Evolutionary conservation across 1,140 invertebrate species (phyloP), one percentile per base, ranked within the genome.

Genomic region (Aphidius gifuensis): DNA sequence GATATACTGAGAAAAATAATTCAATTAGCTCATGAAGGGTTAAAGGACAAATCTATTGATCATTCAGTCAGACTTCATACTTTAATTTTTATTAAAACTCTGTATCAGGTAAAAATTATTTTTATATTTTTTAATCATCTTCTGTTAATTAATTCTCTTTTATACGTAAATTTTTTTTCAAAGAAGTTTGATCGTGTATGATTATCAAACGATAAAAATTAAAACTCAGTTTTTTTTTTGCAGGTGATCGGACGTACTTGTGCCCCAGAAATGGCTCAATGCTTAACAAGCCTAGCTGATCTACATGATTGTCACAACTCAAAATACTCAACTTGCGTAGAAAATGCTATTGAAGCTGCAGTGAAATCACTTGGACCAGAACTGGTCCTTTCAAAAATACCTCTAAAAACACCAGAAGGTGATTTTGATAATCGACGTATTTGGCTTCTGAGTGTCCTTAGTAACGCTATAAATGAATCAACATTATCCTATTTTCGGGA

Each of bases 381-480:
- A 72, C 75, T 83, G 48, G 87, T 96, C 0, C 74, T 97, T 11
- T 80, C 84, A 44, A 83, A 86, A 11, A 87, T 96, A 66, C 91
- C 92, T 3, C 71, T 97, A 21, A 79, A 82, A 83, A 85, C 85
- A 62, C 76, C 75, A 6, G 78, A 83, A 4, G 83, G 80, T 39
- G 72, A 67, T 60, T 74, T 85, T 58, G 88, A 92, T 67, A 83
- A 96, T 57, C 88, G 92, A 32, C 80, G 92, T 60, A 93, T 90
- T 63, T 98, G 96, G 96, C 72, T 98, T 4, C 73, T 97, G 39
- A 92, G 93, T 3, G 83, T 97, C 1, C 75, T 98, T 40, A 88
- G 92, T 68, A 92, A 94, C 69, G 92, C 91, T 67, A 86, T 94
- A 7, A 84, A 82, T 23, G 81, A 87, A 62, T 89, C 93, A 0